These are phyloP conservation scores for Poecilus cupreus DNA, from an alignment of 2,888 invertebrate genomes.

Conservation along the genomic window DNA sequence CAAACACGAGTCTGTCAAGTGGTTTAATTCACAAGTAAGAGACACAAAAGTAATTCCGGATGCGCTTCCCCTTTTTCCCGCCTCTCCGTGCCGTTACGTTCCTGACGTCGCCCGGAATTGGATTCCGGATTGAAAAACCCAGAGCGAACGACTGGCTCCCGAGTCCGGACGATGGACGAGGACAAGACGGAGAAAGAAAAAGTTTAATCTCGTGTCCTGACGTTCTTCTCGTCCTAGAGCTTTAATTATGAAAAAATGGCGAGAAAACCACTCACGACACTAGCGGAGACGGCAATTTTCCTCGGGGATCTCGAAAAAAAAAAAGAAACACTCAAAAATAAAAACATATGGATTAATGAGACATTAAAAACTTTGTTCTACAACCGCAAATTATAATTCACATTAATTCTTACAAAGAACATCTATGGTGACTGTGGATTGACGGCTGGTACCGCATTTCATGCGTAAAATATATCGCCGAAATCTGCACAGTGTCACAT, in stretches of 20 bases:
- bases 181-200: slow-evolving; percentile 8
- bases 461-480: too few species aligned
- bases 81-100: not conserved
- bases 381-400: too few species aligned
- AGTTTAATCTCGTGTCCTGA: slow-evolving; percentile 32
- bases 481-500: too few species aligned
- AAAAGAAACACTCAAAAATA: too few species aligned
- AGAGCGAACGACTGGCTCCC: not conserved
- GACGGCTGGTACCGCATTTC: too few species aligned
- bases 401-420: too few species aligned
- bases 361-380: too few species aligned
- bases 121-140: slow-evolving; percentile 45
- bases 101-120: slow-evolving; percentile 19
- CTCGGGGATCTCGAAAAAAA: not conserved
- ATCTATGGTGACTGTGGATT: too few species aligned
- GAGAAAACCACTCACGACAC: not conserved
- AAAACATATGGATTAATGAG: too few species aligned
- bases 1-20: slow-evolving; percentile 30
- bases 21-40: slow-evolving; percentile 36
- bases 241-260: slow-evolving; percentile 44
- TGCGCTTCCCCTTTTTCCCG: not conserved
- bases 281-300: not conserved
- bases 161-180: not conserved
- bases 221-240: slow-evolving; percentile 18
- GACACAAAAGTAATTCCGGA: slow-evolving; percentile 40